Base-by-base conservation (phyloP, 1,140 invertebrate genomes). In the Tetranychus cinnabarinus region DNA sequence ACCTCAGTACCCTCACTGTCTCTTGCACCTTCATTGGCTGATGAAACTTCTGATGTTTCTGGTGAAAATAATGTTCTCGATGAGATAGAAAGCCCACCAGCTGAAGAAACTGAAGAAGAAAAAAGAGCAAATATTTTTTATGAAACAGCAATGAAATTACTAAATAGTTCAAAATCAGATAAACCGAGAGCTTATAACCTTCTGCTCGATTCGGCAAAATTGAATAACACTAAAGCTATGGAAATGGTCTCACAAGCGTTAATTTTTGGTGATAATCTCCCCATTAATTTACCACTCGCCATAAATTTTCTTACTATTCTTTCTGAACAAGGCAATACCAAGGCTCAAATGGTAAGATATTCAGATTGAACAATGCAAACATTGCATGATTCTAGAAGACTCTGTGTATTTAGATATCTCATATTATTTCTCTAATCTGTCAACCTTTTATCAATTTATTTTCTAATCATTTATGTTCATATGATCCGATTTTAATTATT, bases 171-270 rank as follows among this genome's bases (percentile, higher is more conserved):
- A 13, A 23, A 45, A 34, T 13, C 50, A 7, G 52, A 61, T 23
- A 33, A 37, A 37, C 36, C 15, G 8, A 60, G 55, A 60, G 80
- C 81, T 7, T 84, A 83, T 66, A 72, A 77, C 54, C 69, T 84
- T 48, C 73, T 92, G 7, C 75, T 80, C 37, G 72, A 80, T 64
- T 85, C 90, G 1, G 83, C 87, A 0, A 79, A 81, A 54, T 73
- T 82, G 31, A 87, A 86, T 45, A 86, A 93, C 69, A 73, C 74
- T 5, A 80, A 83, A 65, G 84, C 91, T 0, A 78, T 82, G 69
- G 83, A 87, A 60, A 79, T 84, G 69, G 69, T 93, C 7, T 89
- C 87, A 0, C 91, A 89, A 83, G 83, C 82, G 0, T 77, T 84
- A 62, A 71, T 97, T 2, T 81, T 95, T 66, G 92, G 91, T 2